Conservation (phyloP, 2,888 invertebrate species). For the Apocheima hispidaria region DNA sequence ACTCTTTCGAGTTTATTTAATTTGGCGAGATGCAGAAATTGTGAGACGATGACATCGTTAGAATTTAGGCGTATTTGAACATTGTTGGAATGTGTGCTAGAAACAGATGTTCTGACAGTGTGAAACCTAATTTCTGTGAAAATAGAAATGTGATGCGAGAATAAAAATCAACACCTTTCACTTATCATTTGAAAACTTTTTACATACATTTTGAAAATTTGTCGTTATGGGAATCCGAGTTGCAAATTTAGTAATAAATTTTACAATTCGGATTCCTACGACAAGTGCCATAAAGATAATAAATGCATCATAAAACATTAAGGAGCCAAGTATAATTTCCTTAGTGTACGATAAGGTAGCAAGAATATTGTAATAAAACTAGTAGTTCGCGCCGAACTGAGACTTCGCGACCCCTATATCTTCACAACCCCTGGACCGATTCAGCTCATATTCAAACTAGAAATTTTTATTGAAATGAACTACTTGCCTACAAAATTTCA, state of each 20-base stretch:
- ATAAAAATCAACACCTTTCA: constrained; percentile 37
- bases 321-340: constrained; percentile 2
- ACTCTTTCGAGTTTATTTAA: constrained; percentile 32
- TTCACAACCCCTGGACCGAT: no score
- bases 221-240: no score
- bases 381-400: no score
- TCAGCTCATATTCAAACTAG: no score
- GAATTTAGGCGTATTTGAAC: constrained; percentile 43
- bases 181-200: constrained; percentile 30
- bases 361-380: neutral
- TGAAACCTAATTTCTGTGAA: constrained; percentile 38
- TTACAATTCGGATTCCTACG: constrained; percentile 11
- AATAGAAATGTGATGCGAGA: constrained; percentile 40
- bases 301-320: neutral
- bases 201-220: constrained; percentile 12
- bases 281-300: neutral
- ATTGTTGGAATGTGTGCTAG: constrained; percentile 42
- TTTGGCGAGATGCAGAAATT: constrained; percentile 41
- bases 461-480: no score
- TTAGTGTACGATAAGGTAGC: constrained; percentile 9
- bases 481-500: no score
- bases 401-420: no score
- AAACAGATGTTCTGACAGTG: constrained; percentile 33
- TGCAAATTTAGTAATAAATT: no score
- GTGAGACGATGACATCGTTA: constrained; percentile 44